Conservation (phyloP, 2,797 vertebrate genomes). For the Kryptopterus vitreolus region DNA sequence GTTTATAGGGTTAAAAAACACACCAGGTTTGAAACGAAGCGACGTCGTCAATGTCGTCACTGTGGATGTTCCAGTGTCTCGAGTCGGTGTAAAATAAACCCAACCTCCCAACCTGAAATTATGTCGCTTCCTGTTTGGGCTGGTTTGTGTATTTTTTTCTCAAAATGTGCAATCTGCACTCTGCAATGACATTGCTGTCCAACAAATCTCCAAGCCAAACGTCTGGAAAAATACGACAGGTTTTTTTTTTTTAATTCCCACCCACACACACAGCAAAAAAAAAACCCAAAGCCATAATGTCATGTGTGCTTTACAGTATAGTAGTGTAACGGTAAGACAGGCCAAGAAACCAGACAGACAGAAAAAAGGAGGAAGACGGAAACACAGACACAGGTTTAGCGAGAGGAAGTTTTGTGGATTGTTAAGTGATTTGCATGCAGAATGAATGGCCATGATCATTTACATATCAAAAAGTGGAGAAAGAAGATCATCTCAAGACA, state of each 20-base stretch:
- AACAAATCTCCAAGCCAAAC: conserved; percentile 18
- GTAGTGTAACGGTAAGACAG: conserved; percentile 9
- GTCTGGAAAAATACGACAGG: conserved; percentile 29
- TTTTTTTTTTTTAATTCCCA: conserved; percentile 35
- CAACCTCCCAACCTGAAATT: conserved; percentile 21
- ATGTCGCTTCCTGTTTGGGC: conserved; percentile 32
- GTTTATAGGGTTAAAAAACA: not conserved
- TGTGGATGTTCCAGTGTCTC: not conserved
- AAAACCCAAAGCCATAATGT: conserved; percentile 43
- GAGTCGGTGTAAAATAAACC: conserved; percentile 6
- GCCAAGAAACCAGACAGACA: not conserved
- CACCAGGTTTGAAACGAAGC: not conserved
- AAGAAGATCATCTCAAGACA: too few species aligned
- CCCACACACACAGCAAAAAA: conserved; percentile 40
- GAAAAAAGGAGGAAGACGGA: conserved; percentile 10
- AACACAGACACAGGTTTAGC: not conserved
- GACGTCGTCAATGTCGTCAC: not conserved
- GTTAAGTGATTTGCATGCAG: not conserved
- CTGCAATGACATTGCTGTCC: conserved; percentile 1
- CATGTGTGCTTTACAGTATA: conserved; percentile 32
- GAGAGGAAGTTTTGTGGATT: not conserved
- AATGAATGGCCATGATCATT: not conserved
- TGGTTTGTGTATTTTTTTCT: conserved; percentile 4
- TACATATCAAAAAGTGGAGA: not conserved
- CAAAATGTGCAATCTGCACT: not conserved